Evolutionary conservation across 2,888 invertebrate genomes (phyloP), one percentile per base, ranked within the genome.

Genomic region (Lordiphosa andalusiaca): DNA sequence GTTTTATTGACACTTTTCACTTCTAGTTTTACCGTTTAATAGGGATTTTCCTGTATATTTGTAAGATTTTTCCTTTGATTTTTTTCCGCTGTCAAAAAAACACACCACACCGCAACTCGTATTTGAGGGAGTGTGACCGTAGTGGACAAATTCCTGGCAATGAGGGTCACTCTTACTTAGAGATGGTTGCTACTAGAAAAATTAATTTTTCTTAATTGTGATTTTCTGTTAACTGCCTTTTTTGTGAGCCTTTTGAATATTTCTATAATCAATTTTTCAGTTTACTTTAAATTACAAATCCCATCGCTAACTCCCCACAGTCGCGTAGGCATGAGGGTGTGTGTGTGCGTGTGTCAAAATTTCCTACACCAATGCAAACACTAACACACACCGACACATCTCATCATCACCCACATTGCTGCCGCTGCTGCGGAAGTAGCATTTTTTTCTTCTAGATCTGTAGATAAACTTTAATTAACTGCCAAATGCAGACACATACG

Each of bases 1-100:
- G 19, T 64, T 54, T 44, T 9, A 46, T 46, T 60, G 50, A 25
- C 83, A 83, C 76, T 67, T 71, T 63, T 46, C 68, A 73, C 81
- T 66, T 49, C 46, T 67, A 52, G 6, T 33, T 77, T 76, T 68
- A 83, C 77, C 68, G 76, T 68, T 65, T 71, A 54, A 50, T 52
- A 42, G 41, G 46, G 63, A 60, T 46, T 67, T 48, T 69, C 59
- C 65, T 52, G 37, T 61, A 51, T 64, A 53, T 68, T 76, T 80
- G 71, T 53, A 68, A 71, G 62, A 60, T 73, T 80, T 80, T 73
- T 65, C 51, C 65, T 73, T 65, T 69, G 66, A 68, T 63, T 67
- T 81, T 81, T 77, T 76, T 83, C 69, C 71, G 69, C 77, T 64
- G 62, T 66, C 60, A 71, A 73, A 47, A 33, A 47, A 53, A 67